Evolutionary conservation across 2,888 invertebrate genomes (phyloP).

Genomic region (Heliconius cydno): DNA sequence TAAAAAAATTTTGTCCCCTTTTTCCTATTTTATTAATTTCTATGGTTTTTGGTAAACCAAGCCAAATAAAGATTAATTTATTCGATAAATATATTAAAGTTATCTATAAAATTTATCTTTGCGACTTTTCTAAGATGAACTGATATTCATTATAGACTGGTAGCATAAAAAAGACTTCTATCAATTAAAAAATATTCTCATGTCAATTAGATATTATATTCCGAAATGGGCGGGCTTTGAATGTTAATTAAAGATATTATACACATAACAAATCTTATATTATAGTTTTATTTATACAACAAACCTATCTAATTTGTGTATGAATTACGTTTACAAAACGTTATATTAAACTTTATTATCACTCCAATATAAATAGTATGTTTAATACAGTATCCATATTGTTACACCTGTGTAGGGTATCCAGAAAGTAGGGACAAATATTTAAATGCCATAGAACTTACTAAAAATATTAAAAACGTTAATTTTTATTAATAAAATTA

Average conservation of each 20-base stretch:
- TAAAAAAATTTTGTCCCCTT: not conserved
- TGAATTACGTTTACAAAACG: not conserved
- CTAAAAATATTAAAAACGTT: too few species aligned
- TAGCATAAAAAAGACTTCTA: not conserved
- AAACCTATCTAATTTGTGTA: not conserved
- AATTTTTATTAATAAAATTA: too few species aligned
- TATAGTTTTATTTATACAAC: constrained; percentile 16
- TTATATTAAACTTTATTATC: not conserved
- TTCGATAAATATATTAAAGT: not conserved
- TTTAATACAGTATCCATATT: too few species aligned
- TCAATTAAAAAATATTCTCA: not conserved
- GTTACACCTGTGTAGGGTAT: too few species aligned
- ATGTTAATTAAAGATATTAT: constrained; percentile 3
- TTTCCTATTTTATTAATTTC: not conserved
- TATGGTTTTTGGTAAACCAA: not conserved
- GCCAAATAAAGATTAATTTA: not conserved
- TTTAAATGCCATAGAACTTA: too few species aligned
- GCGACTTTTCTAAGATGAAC: not conserved
- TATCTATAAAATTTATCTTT: not conserved
- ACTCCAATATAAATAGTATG: too few species aligned
- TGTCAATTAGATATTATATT: constrained; percentile 24
- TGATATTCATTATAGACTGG: not conserved
- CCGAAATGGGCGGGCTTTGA: not conserved
- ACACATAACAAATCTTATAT: not conserved
- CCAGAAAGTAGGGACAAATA: too few species aligned